phyloP scores from a whole-genome alignment of 2,113 vertebrate genomes.

The Paradisaea rubra region DNA sequence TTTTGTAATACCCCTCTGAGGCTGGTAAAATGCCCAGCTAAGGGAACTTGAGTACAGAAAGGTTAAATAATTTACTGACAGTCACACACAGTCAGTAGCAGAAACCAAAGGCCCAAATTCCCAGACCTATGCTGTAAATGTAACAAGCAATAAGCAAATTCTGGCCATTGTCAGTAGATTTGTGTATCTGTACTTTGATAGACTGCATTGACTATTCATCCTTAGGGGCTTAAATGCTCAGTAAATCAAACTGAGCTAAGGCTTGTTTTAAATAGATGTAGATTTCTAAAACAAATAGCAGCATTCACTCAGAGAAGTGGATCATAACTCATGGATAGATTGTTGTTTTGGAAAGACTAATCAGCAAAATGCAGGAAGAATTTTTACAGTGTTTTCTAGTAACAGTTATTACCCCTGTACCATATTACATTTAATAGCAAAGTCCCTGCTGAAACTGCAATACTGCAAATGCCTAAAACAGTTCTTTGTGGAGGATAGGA shows the following conservation, averaged over 20 bases:
- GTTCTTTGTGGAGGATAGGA: neutral
- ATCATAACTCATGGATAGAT: constrained; percentile 12
- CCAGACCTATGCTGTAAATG: neutral
- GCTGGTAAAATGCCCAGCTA: constrained; percentile 2
- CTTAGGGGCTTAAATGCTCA: constrained; percentile 26
- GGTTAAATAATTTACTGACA: constrained; percentile 14
- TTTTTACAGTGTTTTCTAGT: neutral
- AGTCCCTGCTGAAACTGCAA: neutral
- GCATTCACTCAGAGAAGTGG: constrained; percentile 15
- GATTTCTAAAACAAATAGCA: constrained; percentile 43
- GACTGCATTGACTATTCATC: constrained; percentile 19
- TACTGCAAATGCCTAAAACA: neutral
- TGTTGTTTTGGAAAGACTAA: constrained; percentile 37
- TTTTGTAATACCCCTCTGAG: neutral
- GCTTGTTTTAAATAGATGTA: constrained; percentile 29
- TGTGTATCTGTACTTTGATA: constrained; percentile 14
- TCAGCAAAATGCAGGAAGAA: constrained; percentile 9
- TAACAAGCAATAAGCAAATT: constrained; percentile 22
- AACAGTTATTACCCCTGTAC: neutral
- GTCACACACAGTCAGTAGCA: neutral
- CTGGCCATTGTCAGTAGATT: constrained; percentile 10
- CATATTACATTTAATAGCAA: neutral
- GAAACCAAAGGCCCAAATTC: neutral
- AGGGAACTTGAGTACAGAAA: neutral
- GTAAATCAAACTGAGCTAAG: constrained; percentile 42